A percentile compares a stretch with the other conserved stretches of the same genome.
phyloP scores from a whole-genome alignment of 2,113 vertebrate genomes.

The Anser cygnoides region DNA sequence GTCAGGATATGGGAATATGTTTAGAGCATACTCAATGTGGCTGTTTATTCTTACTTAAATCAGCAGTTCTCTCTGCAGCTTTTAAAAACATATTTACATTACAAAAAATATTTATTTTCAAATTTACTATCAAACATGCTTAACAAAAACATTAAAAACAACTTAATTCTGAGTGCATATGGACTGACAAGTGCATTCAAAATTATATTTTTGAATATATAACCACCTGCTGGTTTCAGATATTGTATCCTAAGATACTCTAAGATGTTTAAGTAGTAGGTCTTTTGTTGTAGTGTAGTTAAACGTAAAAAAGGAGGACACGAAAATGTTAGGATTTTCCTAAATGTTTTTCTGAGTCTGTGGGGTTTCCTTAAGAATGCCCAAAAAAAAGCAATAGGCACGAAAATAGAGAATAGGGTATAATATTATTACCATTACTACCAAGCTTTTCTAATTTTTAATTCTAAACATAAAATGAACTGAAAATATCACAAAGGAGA shows the following conservation, averaged over 20 bases:
- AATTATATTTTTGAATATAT: neutral
- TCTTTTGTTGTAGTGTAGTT: neutral
- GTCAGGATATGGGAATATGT: neutral
- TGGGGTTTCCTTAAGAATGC: neutral
- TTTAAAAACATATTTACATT: neutral
- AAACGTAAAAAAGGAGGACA: neutral
- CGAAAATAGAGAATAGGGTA: neutral
- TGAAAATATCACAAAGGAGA: neutral
- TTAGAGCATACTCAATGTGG: neutral
- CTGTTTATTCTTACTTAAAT: neutral
- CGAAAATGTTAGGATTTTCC: neutral
- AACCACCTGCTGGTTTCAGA: neutral
- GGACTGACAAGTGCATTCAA: neutral
- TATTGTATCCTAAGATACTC: neutral
- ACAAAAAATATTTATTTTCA: neutral
- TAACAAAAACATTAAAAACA: neutral
- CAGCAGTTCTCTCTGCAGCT: neutral
- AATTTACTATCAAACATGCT: neutral
- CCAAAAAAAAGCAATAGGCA: neutral
- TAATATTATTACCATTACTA: neutral
- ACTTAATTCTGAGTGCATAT: neutral
- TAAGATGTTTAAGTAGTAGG: neutral
- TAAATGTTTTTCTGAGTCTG: neutral
- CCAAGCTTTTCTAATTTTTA: neutral
- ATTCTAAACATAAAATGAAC: neutral